Evolutionary conservation across 64 coral and sea anemone species (phyloP), one percentile per base, ranked within the genome.

Genomic region (Trachythela sp.): DNA sequence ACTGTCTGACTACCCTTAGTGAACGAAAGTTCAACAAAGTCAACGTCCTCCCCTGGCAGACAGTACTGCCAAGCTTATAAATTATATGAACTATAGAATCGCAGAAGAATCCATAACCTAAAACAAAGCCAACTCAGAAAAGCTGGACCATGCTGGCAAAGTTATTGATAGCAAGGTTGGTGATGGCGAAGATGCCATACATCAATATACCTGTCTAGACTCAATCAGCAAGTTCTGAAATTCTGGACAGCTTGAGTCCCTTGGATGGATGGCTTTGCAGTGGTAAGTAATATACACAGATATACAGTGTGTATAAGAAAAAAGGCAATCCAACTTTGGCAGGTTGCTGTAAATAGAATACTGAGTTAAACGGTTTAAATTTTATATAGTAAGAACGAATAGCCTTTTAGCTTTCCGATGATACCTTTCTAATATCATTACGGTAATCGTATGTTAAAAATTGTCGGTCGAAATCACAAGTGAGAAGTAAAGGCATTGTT

Each of bases 181-280:
- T 91, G 2, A 90, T 91, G 17, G 68, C 91, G 40, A 91, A 91
- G 41, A 94, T 91, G 36, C 50, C 71, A 9, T 91, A 34, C 38
- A 17, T 20, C 10, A 17, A 71, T 2, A 85, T 80, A 85, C 89
- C 89, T 33, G 83, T 85, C 83, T 91, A 83, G 89, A 33, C 5
- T 0, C 14, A 84, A 91, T 40, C 84, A 0, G 84, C 48, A 1
- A 64, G 20, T 36, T 11, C 77, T 18, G 22, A 56, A 4, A 13
- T 87, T 29, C 40, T 26, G 34, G 39, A n/a, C 9, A 48, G n/a
- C 7, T 49, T 86, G 39, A 87, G 37, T 43, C 36, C 84, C 29
- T 86, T 86, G 24, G 90, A 91, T 24, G 77, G 40, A 70, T 40
- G 33, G n/a, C 90, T 91, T 17, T 91, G n/a, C n/a, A n/a, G n/a